Evolutionary conservation across 2,888 invertebrate genomes (phyloP), one percentile per base, ranked within the genome.

Genomic region (Parnassius apollo): DNA sequence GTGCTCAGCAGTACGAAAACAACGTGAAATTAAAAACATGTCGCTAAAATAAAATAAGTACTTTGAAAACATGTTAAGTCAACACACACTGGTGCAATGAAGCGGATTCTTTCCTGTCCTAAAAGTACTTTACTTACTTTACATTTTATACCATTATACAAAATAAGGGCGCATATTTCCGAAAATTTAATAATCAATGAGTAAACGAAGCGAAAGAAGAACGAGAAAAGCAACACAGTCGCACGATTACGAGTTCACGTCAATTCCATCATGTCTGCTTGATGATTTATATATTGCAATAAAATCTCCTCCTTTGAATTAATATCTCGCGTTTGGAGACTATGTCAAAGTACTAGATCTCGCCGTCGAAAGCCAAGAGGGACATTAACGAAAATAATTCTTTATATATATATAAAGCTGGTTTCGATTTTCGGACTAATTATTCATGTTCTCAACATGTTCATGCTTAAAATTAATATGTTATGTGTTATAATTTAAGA

Each of bases 271-370:
- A 80, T 81, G 81, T 78, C 79, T 74, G 72, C 73, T 66, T 69
- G 73, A 83, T 87, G 86, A 88, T 88, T 89, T 86, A 89, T 88
- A 85, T 85, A 81, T 86, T 86, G 85, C 87, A 88, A 90, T 89
- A 88, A 89, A 88, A 89, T 86, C 83, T 84, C 83, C 81, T 85
- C 84, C 84, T 89, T 88, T 88, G 90, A 89, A 90, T 90, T 89
- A 90, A 89, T 88, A 90, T 88, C 84, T 83, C 81, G 73, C 71
- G 71, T 68, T 76, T 71, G 73, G 77, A 78, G 76, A 78, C 81
- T 79, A 87, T 90, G 87, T 90, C 87, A 90, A 90, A 91, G 89
- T 82, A 83, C 86, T 75, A 65, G 73, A 77, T 78, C 75, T 81
- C 76, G 76, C 80, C 82, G 85, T 85, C 86, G 84, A 83, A 82